phyloP scores from a whole-genome alignment of 64 coral and sea anemone genomes.

The Anthopleura sola region DNA sequence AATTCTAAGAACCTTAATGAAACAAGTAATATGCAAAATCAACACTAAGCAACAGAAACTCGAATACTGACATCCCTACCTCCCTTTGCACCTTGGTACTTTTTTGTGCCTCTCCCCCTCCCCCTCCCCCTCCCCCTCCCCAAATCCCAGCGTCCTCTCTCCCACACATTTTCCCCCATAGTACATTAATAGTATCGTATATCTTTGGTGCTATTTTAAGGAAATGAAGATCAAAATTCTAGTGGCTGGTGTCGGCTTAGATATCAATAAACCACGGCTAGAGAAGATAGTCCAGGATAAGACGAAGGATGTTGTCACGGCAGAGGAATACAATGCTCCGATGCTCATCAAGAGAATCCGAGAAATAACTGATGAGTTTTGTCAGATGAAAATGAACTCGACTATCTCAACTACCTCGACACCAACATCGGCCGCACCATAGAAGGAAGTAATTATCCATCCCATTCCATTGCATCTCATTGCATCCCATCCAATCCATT shows the following conservation, averaged over 20 bases:
- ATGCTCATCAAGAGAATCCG: neutral
- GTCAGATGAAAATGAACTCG: neutral
- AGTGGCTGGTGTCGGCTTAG: slow-evolving; percentile 4
- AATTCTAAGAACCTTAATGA: too few species aligned
- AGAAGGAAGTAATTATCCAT: neutral
- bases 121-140: too few species aligned
- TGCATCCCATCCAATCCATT: neutral
- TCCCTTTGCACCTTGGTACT: too few species aligned
- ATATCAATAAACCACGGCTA: neutral
- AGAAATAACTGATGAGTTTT: neutral
- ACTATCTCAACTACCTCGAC: neutral
- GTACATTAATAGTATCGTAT: too few species aligned
- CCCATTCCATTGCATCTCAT: neutral
- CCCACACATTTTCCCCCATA: too few species aligned
- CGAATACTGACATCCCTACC: too few species aligned
- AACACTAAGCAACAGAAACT: too few species aligned
- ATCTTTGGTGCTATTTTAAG: neutral
- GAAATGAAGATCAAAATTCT: slow-evolving; percentile 1
- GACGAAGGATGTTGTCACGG: neutral
- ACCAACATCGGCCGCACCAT: neutral
- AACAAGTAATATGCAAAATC: too few species aligned
- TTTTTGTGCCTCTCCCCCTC: too few species aligned
- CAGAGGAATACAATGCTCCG: neutral
- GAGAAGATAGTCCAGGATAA: neutral
- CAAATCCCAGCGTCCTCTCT: neutral